These are phyloP conservation scores for Lutraria rhynchaena DNA, from an alignment of 1,140 invertebrate species.

Conservation along the genomic window DNA sequence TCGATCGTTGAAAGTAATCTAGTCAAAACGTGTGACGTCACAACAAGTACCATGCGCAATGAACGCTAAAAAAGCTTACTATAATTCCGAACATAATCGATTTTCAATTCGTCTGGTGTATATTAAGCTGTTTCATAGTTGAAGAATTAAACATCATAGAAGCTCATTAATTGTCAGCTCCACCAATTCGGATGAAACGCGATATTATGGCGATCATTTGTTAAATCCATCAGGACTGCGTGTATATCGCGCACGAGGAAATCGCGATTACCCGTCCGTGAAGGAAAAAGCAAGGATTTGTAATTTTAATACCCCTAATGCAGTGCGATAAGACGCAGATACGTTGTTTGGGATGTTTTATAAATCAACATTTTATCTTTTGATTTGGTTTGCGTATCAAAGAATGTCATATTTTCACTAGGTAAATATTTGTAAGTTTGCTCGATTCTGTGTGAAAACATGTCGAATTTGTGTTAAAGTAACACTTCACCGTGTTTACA, in stretches of 20 bases:
- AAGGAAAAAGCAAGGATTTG: conserved; percentile 56
- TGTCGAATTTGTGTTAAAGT: neutral
- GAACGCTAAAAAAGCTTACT: no score
- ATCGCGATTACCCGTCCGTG: conserved; percentile 42
- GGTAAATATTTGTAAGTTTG: conserved; percentile 6
- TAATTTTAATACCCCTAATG: conserved; percentile 41
- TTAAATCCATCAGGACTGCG: conserved; percentile 36
- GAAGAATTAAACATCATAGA: conserved; percentile 54
- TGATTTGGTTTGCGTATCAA: conserved; percentile 53
- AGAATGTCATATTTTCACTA: conserved; percentile 45
- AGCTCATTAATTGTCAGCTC: conserved; percentile 51
- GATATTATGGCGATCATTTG: conserved; percentile 30
- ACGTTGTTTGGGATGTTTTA: conserved; percentile 54
- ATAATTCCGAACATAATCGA: no score
- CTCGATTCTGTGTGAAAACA: conserved; percentile 36
- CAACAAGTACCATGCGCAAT: no score
- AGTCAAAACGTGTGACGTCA: no score
- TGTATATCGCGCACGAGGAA: conserved; percentile 38
- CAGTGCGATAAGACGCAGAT: conserved; percentile 39
- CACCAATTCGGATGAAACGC: conserved; percentile 51
- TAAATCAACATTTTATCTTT: conserved; percentile 52
- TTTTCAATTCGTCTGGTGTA: no score
- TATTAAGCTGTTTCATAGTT: conserved; percentile 39
- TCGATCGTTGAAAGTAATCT: no score
- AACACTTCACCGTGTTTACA: neutral